Conservation (phyloP, 2,888 invertebrate genomes). For the Lycophotia porphyrea region DNA sequence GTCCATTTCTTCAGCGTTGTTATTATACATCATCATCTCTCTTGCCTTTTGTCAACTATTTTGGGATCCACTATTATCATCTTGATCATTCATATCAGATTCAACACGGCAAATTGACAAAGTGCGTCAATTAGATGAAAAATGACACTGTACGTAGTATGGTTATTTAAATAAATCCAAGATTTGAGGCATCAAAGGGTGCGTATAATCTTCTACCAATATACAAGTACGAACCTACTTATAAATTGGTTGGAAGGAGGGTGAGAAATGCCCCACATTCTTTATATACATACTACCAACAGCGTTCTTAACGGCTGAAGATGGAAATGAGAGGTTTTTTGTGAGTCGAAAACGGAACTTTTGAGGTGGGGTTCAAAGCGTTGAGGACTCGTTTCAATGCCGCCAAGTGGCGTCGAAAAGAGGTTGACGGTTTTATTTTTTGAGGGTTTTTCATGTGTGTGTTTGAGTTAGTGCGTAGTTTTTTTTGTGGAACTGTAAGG, state of each 20-base stretch:
- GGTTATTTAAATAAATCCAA: conserved; percentile 79
- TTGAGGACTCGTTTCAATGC: conserved; percentile 62
- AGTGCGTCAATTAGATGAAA: background rate
- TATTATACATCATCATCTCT: too few relatives aligned
- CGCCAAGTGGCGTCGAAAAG: conserved; percentile 58
- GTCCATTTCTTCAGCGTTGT: too few relatives aligned
- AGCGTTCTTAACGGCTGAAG: conserved; percentile 46
- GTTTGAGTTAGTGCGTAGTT: conserved; percentile 32
- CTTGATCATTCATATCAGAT: too few relatives aligned
- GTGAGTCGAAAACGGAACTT: conserved; percentile 63
- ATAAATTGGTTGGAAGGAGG: conserved; percentile 42
- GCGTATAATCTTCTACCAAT: background rate
- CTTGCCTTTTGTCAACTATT: too few relatives aligned
- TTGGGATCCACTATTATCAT: too few relatives aligned
- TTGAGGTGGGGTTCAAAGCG: conserved; percentile 63
- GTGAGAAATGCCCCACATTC: conserved; percentile 60
- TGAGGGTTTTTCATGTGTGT: conserved; percentile 27
- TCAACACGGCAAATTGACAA: background rate
- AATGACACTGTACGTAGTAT: conserved; percentile 49
- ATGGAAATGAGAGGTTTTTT: conserved; percentile 67
- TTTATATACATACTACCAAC: conserved; percentile 34
- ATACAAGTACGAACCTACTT: conserved; percentile 11
- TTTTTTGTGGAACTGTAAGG: conserved; percentile 11
- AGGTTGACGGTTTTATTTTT: conserved; percentile 60
- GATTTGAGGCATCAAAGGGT: conserved; percentile 60